phyloP scores from a whole-genome alignment of 2,113 vertebrate species.

The Alaudala cheleensis region DNA sequence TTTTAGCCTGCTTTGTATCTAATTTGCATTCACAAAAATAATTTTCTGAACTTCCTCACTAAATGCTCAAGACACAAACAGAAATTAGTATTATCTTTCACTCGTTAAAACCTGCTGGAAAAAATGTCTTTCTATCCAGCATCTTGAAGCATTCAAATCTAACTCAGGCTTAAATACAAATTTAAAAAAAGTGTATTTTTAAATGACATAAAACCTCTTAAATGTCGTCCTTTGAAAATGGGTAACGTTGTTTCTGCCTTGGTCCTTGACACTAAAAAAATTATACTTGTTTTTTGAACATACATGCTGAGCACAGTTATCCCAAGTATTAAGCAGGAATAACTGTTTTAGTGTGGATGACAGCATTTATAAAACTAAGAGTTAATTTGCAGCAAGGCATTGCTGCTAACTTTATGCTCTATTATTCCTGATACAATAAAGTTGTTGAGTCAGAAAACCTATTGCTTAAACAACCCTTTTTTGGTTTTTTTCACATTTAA shows the following conservation, averaged over 20 bases:
- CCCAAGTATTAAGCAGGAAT: background rate
- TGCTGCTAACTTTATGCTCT: background rate
- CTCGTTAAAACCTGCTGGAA: background rate
- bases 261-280: background rate
- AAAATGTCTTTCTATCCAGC: background rate
- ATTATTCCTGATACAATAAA: background rate
- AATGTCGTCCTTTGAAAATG: background rate
- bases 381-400: background rate
- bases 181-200: background rate
- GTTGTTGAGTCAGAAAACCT: background rate
- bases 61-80: background rate
- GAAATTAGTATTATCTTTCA: background rate
- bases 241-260: background rate
- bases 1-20: background rate
- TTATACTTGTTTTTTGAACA: background rate
- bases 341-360: background rate
- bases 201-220: background rate
- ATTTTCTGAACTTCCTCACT: conserved; percentile 23
- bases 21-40: background rate
- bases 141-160: background rate
- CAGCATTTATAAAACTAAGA: background rate
- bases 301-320: background rate
- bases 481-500: background rate
- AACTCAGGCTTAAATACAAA: background rate
- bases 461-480: background rate